These are phyloP conservation scores for Hyles euphorbiae DNA, from an alignment of 1,140 invertebrate genomes.

Conservation along the genomic window DNA sequence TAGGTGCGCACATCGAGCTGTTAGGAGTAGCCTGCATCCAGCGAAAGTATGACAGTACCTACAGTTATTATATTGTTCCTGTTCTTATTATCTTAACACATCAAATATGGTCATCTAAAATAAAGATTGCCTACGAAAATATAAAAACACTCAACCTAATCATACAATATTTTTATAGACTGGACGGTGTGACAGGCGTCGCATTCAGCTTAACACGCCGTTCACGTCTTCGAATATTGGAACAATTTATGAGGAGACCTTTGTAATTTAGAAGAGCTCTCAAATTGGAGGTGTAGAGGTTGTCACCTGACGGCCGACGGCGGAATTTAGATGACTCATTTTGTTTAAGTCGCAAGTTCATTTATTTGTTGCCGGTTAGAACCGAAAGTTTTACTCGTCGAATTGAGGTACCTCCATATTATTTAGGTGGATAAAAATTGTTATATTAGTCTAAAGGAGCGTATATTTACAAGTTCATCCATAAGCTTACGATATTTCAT, in stretches of 20 bases:
- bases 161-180: not conserved
- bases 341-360: constrained; percentile 6
- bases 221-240: constrained; percentile 58
- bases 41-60: too few relatives aligned
- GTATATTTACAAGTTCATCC: too few relatives aligned
- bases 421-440: too few relatives aligned
- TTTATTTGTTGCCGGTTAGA: not conserved
- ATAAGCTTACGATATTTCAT: too few relatives aligned
- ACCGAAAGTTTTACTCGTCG: not conserved
- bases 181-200: constrained; percentile 31
- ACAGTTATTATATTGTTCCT: too few relatives aligned
- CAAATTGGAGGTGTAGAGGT: constrained; percentile 61
- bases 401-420: not conserved
- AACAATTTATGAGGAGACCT: constrained; percentile 68
- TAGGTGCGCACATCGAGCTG: too few relatives aligned
- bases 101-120: too few relatives aligned
- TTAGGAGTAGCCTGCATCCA: too few relatives aligned
- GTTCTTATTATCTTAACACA: too few relatives aligned
- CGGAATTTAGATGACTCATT: constrained; percentile 52
- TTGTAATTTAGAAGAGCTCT: constrained; percentile 61
- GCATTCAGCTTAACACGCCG: constrained; percentile 57
- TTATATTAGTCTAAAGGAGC: too few relatives aligned
- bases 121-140: not conserved
- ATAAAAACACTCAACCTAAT: constrained; percentile 6
- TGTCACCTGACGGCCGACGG: constrained; percentile 40